A percentile compares a stretch with the other conserved stretches of the same genome.
Evolutionary conservation across 2,888 invertebrate genomes (phyloP).

Genomic region (Drosophila atroscutellata): DNA sequence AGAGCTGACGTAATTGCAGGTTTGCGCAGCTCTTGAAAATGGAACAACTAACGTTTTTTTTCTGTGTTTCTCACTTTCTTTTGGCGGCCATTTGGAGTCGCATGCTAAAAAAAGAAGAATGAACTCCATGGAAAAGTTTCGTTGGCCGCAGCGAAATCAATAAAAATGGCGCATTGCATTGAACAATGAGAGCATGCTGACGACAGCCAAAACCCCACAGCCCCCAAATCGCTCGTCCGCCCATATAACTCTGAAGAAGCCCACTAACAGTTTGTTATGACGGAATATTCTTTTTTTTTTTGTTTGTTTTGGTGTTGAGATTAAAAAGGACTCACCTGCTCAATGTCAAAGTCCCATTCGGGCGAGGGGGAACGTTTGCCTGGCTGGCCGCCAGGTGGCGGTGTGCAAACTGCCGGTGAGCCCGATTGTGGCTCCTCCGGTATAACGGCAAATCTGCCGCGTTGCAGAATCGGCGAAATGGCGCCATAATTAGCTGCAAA

Average conservation of each 20-base stretch:
- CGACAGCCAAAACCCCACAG: constrained; percentile 34
- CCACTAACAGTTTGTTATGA: constrained; percentile 29
- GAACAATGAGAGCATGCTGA: constrained; percentile 31
- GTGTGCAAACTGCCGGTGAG: constrained; percentile 82
- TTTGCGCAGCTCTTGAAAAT: background rate
- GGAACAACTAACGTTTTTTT: background rate
- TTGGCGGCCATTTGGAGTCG: constrained; percentile 7
- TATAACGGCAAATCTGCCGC: constrained; percentile 85
- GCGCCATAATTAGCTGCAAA: constrained; percentile 84
- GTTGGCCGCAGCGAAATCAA: constrained; percentile 56
- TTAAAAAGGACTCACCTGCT: constrained; percentile 77
- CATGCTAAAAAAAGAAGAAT: constrained; percentile 7
- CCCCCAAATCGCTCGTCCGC: background rate
- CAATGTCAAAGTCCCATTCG: constrained; percentile 85
- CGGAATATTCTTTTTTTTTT: constrained; percentile 25
- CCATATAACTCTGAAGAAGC: background rate
- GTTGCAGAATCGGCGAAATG: constrained; percentile 84
- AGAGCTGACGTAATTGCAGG: background rate
- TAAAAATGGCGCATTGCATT: constrained; percentile 75
- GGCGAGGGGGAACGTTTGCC: constrained; percentile 84
- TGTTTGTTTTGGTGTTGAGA: constrained; percentile 7
- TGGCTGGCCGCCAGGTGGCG: constrained; percentile 64
- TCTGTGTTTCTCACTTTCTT: background rate
- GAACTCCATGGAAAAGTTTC: constrained; percentile 46
- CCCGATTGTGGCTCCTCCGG: constrained; percentile 85